Conservation (phyloP, 2,113 vertebrate species). For the Hiodon alosoides region DNA sequence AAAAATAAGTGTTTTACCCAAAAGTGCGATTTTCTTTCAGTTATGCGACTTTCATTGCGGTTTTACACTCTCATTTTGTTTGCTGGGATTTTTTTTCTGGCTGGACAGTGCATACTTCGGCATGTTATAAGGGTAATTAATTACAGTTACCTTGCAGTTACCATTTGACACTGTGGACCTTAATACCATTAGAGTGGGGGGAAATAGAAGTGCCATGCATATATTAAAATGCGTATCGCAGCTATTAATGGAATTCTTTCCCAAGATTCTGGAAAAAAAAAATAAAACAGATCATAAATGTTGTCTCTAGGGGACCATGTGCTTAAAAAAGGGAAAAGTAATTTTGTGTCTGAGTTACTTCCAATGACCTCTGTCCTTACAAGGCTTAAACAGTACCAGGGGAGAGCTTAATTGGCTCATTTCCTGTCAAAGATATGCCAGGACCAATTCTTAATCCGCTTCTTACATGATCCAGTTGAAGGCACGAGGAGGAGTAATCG, state of each 20-base stretch:
- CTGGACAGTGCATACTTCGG: no score
- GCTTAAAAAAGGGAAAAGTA: constrained; percentile 49
- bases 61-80: no score
- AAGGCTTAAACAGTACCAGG: constrained; percentile 60
- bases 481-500: constrained; percentile 47
- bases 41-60: no score
- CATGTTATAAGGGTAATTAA: constrained; percentile 55
- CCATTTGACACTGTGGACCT: constrained; percentile 46
- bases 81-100: no score
- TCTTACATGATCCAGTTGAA: constrained; percentile 46
- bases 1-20: no score
- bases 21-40: no score
- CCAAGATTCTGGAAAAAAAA: constrained; percentile 34
- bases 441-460: constrained; percentile 59
- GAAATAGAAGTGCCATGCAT: constrained; percentile 33
- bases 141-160: constrained; percentile 49
- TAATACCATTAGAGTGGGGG: constrained; percentile 45
- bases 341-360: constrained; percentile 55
- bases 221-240: constrained; percentile 39
- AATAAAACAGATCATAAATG: constrained; percentile 37
- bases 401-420: constrained; percentile 67
- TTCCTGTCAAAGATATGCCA: constrained; percentile 62
- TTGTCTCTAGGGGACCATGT: constrained; percentile 41
- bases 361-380: constrained; percentile 64
- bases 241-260: constrained; percentile 20